Evolutionary conservation across 2,888 invertebrate genomes (phyloP).

Genomic region (Peribatodes rhomboidaria): DNA sequence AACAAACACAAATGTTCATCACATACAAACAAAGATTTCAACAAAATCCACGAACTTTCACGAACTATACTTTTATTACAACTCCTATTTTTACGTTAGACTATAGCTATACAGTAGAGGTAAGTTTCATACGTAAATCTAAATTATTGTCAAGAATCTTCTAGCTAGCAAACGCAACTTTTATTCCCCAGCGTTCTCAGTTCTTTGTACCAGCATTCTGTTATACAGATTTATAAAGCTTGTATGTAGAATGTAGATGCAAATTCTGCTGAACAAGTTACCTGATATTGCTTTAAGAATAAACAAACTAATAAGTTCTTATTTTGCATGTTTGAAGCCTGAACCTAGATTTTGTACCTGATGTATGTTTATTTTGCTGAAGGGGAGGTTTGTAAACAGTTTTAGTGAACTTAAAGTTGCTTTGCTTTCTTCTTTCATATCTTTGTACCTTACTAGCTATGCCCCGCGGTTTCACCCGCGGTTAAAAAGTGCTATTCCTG

Average conservation of each 20-base stretch:
- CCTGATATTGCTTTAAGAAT: constrained; percentile 1
- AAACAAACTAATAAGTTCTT: constrained; percentile 7
- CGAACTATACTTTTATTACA: constrained; percentile 16
- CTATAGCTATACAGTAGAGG: constrained; percentile 31
- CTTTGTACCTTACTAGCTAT: too few relatives aligned
- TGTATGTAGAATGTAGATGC: constrained; percentile 12
- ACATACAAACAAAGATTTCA: background rate
- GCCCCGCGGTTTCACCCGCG: too few relatives aligned
- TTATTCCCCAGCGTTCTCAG: constrained; percentile 33
- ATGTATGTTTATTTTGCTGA: too few relatives aligned
- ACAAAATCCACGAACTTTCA: background rate
- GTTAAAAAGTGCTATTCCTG: too few relatives aligned
- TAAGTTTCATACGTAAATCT: constrained; percentile 40
- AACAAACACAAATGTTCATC: background rate
- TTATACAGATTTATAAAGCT: constrained; percentile 24
- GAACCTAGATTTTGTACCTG: background rate
- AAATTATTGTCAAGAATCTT: constrained; percentile 40
- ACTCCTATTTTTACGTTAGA: constrained; percentile 28
- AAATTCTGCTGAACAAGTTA: constrained; percentile 14
- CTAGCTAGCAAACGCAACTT: constrained; percentile 31
- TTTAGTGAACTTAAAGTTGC: too few relatives aligned
- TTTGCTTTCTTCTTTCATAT: too few relatives aligned
- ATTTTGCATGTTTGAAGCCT: background rate
- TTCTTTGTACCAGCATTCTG: constrained; percentile 15
- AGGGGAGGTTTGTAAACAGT: too few relatives aligned